phyloP scores from a whole-genome alignment of 2,888 invertebrate species.

The Chromoteleia sp. region DNA sequence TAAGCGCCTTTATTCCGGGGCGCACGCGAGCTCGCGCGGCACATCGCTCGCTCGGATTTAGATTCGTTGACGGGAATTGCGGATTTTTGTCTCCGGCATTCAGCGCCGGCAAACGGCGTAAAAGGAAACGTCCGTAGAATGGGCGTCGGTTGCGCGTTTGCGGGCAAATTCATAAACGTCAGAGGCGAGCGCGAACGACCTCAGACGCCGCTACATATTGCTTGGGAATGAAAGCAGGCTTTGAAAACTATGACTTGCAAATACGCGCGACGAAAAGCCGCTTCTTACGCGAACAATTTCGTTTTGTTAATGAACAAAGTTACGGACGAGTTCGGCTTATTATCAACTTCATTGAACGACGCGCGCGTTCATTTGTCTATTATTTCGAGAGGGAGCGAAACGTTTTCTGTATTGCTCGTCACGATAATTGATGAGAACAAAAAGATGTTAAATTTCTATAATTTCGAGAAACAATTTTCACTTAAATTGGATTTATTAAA shows the following conservation, averaged over 20 bases:
- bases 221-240: constrained; percentile 74
- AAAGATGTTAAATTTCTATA: no score
- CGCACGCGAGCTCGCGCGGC: constrained; percentile 27
- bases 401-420: not conserved
- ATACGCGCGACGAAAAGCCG: constrained; percentile 63
- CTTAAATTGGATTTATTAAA: no score
- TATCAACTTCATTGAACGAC: constrained; percentile 76
- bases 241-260: constrained; percentile 79
- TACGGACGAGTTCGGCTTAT: constrained; percentile 78
- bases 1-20: constrained; percentile 52
- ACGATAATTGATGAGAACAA: constrained; percentile 59
- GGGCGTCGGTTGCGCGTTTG: constrained; percentile 52
- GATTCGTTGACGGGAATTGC: constrained; percentile 55
- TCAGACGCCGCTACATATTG: constrained; percentile 63
- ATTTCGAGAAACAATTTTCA: no score
- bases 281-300: constrained; percentile 79
- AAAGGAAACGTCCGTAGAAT: constrained; percentile 67
- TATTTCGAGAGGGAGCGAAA: not conserved
- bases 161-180: constrained; percentile 78
- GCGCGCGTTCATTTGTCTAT: constrained; percentile 66
- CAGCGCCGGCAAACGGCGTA: constrained; percentile 17
- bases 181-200: constrained; percentile 46
- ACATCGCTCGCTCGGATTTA: constrained; percentile 45
- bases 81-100: constrained; percentile 52
- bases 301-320: constrained; percentile 81